These are phyloP conservation scores for Cephalopholis sonnerati DNA, from an alignment of 2,113 vertebrate genomes.

Conservation along the genomic window DNA sequence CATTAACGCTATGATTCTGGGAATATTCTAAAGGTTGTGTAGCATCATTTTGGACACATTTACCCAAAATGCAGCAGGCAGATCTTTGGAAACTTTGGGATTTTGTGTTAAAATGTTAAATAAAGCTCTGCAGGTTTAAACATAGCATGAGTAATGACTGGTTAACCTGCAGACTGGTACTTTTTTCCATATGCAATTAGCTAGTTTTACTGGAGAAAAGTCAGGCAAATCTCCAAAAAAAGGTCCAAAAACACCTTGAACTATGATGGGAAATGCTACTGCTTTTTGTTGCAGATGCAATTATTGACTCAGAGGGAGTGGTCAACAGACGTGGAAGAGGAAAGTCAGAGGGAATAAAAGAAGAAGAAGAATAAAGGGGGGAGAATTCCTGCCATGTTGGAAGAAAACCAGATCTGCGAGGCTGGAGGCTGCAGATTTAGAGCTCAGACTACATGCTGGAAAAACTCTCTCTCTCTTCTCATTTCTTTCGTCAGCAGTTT, in stretches of 20 bases:
- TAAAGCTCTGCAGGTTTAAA: background rate
- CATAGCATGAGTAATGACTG: background rate
- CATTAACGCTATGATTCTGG: background rate
- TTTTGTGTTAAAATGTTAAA: background rate
- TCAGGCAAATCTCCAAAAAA: background rate
- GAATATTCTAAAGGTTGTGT: no score
- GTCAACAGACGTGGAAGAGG: constrained; percentile 55
- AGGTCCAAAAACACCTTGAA: background rate
- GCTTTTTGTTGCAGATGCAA: constrained; percentile 1
- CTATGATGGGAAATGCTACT: background rate
- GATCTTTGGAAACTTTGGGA: background rate
- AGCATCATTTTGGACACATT: background rate
- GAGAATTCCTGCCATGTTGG: constrained; percentile 76
- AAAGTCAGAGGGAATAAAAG: constrained; percentile 18
- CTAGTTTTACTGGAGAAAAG: background rate
- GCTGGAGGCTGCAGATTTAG: constrained; percentile 52
- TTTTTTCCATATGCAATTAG: background rate
- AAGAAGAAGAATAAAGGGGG: constrained; percentile 28
- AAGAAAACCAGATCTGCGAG: constrained; percentile 61
- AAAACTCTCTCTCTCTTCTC: background rate
- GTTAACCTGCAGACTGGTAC: background rate
- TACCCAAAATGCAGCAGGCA: background rate
- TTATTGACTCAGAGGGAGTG: constrained; percentile 40
- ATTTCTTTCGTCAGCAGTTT: background rate
- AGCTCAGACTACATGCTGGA: constrained; percentile 43